Conservation (phyloP, 2,113 vertebrate genomes). For the Carollia perspicillata region DNA sequence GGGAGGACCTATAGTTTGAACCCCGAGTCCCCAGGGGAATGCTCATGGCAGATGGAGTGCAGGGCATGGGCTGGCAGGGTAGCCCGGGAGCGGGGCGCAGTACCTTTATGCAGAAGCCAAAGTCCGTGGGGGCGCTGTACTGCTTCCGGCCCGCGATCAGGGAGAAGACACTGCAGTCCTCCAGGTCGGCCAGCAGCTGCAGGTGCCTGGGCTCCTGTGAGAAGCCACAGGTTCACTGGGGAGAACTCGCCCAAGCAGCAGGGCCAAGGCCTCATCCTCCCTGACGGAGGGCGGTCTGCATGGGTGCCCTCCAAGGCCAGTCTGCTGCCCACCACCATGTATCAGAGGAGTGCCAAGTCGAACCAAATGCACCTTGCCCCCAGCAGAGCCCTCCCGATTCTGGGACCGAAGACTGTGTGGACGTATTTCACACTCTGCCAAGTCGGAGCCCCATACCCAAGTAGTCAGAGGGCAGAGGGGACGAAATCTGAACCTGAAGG, state of each 20-base stretch:
- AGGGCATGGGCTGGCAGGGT: rapidly evolving
- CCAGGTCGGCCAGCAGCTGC: conserved; percentile 94
- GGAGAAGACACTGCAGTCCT: conserved; percentile 94
- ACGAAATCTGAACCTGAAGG: neutral
- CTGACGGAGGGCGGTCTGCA: conserved; percentile 49
- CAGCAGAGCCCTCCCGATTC: rapidly evolving
- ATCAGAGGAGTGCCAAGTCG: neutral
- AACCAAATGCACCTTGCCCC: neutral
- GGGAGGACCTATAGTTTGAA: rapidly evolving
- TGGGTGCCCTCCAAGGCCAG: neutral
- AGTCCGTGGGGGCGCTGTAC: conserved; percentile 93
- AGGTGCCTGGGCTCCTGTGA: conserved; percentile 95
- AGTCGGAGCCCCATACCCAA: neutral
- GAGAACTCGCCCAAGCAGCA: rapidly evolving
- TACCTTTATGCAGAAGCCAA: conserved; percentile 97
- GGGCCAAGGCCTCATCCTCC: neutral
- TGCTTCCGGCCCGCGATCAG: conserved; percentile 91
- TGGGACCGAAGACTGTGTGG: neutral
- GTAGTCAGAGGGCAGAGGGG: neutral
- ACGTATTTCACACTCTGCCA: neutral
- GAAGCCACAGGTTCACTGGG: neutral
- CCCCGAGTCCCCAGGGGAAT: rapidly evolving
- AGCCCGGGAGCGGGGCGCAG: rapidly evolving
- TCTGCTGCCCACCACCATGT: rapidly evolving
- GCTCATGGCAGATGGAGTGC: neutral